Percentiles rank a stretch among this genome's conserved stretches.
Conservation (phyloP, 2,888 invertebrate genomes). For the Xanthostigma xanthostigma region DNA sequence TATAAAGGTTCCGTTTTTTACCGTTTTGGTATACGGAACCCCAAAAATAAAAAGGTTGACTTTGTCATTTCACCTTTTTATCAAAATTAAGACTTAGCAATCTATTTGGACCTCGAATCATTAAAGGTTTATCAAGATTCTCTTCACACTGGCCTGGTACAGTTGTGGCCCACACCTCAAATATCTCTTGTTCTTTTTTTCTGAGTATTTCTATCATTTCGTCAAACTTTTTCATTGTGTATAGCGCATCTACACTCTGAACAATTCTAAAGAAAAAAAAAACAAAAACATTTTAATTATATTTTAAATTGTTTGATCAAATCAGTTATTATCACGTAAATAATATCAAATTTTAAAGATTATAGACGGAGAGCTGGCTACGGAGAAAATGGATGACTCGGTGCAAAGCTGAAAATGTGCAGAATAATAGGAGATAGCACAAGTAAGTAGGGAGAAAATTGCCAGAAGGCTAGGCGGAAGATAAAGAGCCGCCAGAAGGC, state of each 20-base stretch:
- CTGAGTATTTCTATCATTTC: constrained; percentile 52
- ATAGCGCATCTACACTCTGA: constrained; percentile 38
- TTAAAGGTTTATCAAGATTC: constrained; percentile 44
- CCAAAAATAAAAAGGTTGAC: no score
- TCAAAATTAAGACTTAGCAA: constrained; percentile 52
- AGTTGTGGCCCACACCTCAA: constrained; percentile 50
- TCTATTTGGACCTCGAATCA: constrained; percentile 34
- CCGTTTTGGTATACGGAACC: no score
- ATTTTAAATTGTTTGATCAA: not conserved
- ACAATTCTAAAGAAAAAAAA: constrained; percentile 30
- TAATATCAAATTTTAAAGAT: no score
- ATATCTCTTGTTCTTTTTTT: constrained; percentile 43
- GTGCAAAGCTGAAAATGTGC: no score
- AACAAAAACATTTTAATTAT: not conserved
- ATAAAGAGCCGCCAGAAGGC: no score
- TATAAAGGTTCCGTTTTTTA: no score
- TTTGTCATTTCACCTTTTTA: constrained; percentile 30
- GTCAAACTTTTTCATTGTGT: constrained; percentile 43
- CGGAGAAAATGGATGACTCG: no score
- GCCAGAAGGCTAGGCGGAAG: no score
- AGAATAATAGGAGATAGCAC: no score
- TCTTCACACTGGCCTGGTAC: constrained; percentile 48
- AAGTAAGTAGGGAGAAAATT: no score
- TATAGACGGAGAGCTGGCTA: no score
- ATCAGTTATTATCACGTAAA: no score